Evolutionary conservation across 2,113 vertebrate genomes (phyloP).

Genomic region (Rhynchomys soricoides): DNA sequence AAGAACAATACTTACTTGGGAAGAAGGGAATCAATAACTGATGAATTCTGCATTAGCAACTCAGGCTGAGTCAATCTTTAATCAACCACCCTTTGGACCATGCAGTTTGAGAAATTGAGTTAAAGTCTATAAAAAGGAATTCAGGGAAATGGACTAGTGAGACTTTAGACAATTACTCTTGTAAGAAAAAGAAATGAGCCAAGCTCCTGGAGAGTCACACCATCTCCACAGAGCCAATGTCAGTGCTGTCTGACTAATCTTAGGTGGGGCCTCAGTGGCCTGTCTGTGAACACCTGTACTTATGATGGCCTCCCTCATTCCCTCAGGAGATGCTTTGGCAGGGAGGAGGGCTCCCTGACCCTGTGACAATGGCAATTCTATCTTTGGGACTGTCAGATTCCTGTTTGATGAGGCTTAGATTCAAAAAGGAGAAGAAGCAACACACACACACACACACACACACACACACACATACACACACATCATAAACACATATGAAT

Average conservation of each 20-base stretch:
- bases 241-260: rapidly evolving
- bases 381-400: background rate
- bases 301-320: background rate
- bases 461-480: background rate
- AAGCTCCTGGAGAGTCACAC: background rate
- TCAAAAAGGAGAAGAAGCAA: conserved; percentile 31
- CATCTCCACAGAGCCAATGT: background rate
- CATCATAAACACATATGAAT: rapidly evolving
- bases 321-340: background rate
- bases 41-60: background rate
- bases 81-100: background rate
- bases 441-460: background rate
- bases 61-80: background rate
- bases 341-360: background rate
- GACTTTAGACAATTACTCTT: background rate
- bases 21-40: no score
- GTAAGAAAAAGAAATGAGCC: background rate
- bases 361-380: background rate
- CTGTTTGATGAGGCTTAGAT: background rate
- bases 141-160: background rate
- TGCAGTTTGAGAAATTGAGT: background rate
- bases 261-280: background rate
- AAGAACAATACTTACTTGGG: no score
- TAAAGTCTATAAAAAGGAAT: background rate
- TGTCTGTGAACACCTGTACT: rapidly evolving